phyloP scores from a whole-genome alignment of 2,797 vertebrate genomes.

The Cirrhinus mrigala region DNA sequence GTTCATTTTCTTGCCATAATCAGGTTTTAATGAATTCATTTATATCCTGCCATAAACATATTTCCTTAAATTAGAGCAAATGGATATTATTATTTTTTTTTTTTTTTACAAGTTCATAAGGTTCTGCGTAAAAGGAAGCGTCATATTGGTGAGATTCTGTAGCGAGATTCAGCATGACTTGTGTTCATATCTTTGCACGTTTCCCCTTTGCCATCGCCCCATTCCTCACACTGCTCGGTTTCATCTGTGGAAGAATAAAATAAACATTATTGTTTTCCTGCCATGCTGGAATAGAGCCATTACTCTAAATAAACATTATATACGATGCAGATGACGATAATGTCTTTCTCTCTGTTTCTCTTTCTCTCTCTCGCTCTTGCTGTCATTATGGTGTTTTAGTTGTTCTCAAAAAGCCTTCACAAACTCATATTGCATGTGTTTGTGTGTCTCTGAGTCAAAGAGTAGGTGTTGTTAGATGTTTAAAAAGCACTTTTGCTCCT shows the following conservation, averaged over 20 bases:
- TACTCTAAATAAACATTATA: conserved; percentile 45
- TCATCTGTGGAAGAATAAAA: conserved; percentile 29
- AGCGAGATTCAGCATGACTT: neutral
- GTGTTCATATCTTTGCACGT: neutral
- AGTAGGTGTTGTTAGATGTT: conserved; percentile 47
- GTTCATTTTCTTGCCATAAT: neutral
- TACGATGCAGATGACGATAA: conserved; percentile 42
- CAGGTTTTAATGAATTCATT: neutral
- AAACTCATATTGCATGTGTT: conserved; percentile 44
- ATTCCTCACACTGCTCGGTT: conserved; percentile 25
- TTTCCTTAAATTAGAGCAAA: neutral
- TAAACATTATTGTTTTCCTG: conserved; percentile 49
- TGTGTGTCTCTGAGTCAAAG: conserved; percentile 41
- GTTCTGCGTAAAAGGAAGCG: neutral
- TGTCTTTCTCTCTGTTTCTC: conserved; percentile 23
- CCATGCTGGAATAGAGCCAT: conserved; percentile 41
- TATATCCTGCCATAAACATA: neutral
- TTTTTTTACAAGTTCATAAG: neutral
- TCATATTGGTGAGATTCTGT: neutral
- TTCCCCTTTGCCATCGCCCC: conserved; percentile 11
- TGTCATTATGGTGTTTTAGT: conserved; percentile 17
- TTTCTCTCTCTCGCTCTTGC: neutral
- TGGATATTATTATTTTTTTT: neutral
- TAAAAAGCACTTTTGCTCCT: conserved; percentile 42
- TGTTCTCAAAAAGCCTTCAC: conserved; percentile 32